These are phyloP conservation scores for Drosophila sulfurigaster DNA, from an alignment of 1,140 invertebrate species.

Conservation along the genomic window DNA sequence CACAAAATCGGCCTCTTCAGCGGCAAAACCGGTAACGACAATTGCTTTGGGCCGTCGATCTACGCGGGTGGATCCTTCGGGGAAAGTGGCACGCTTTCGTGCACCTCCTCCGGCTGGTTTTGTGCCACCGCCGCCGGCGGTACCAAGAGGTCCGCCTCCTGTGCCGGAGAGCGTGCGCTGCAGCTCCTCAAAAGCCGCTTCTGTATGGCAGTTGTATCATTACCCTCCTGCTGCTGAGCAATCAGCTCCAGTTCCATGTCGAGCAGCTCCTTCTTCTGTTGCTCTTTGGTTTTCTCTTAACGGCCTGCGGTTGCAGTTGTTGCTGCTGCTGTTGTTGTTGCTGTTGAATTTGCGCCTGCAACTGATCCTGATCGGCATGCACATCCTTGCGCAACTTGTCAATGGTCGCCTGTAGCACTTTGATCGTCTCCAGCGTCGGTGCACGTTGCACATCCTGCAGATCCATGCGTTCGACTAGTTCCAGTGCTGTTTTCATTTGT, in stretches of 20 bases:
- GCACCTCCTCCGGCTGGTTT: conserved; percentile 37
- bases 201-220: conserved; percentile 81
- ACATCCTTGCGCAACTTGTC: conserved; percentile 83
- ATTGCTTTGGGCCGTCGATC: conserved; percentile 82
- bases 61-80: conserved; percentile 77
- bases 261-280: conserved; percentile 84
- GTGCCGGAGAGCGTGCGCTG: conserved; percentile 74
- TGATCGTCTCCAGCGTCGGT: conserved; percentile 76
- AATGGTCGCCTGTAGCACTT: conserved; percentile 77
- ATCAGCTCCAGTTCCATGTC: conserved; percentile 84
- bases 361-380: conserved; percentile 79
- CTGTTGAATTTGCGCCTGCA: conserved; percentile 80
- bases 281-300: conserved; percentile 84
- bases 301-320: conserved; percentile 56
- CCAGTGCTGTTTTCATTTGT: conserved; percentile 81
- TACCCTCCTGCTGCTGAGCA: conserved; percentile 84
- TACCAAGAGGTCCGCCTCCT: conserved; percentile 33
- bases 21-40: conserved; percentile 78
- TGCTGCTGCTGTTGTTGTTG: conserved; percentile 64
- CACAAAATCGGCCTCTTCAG: conserved; percentile 81
- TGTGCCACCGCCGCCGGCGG: conserved; percentile 28
- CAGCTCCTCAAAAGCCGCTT: conserved; percentile 80
- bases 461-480: conserved; percentile 79
- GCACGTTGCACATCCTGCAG: conserved; percentile 71
- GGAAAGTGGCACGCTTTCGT: conserved; percentile 65